Evolutionary conservation across 2,797 vertebrate species (phyloP), one percentile per base, ranked within the genome.

Genomic region (Leptodactylus fallax): DNA sequence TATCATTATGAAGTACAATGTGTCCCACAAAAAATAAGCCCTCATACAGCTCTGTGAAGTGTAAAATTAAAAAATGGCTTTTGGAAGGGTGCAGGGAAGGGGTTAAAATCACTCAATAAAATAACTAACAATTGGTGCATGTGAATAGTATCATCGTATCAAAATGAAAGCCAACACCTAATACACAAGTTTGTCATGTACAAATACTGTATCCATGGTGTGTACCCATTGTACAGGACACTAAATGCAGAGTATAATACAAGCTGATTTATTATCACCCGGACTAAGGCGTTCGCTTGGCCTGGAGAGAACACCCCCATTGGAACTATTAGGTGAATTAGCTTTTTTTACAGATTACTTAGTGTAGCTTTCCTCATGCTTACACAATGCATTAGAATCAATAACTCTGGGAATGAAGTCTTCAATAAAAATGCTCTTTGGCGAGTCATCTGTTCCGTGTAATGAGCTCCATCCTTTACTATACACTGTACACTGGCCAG

Each of bases 371-470:
- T 17, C 23, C 61, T 21, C 11, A 23, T 60, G 53, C 55, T 60
- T 47, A 60, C 27, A 45, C 36, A 84, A 74, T 74, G 69, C 27
- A 60, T 27, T 71, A 23, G 36, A 76, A 84, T 76, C 69, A 84
- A 74, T 74, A 45, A n/a, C 56, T 49, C 61, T 83, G 65, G 25
- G n/a, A 63, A 81, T 53, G 16, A 60, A 81, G 63, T 17, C 60
- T 81, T 67, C 60, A 67, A 81, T 67, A 65, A 81, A 81, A 53
- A 81, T 81, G 79, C 60, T 63, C 56, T 47, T 63, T 81, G 79
- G 58, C 58, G 63, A 51, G 72, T 76, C 72, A 76, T 76, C 72
- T 76, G 49, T 77, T 51, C 21, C 13, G 12, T 51, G 45, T 76
- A 53, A 49, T 12, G 47, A 76, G 21, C 72, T 53, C 19, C 49